Percentiles rank a stretch among this genome's conserved stretches.
These are phyloP conservation scores for Coracopsis vasa DNA, from an alignment of 2,113 vertebrate genomes.

Conservation along the genomic window DNA sequence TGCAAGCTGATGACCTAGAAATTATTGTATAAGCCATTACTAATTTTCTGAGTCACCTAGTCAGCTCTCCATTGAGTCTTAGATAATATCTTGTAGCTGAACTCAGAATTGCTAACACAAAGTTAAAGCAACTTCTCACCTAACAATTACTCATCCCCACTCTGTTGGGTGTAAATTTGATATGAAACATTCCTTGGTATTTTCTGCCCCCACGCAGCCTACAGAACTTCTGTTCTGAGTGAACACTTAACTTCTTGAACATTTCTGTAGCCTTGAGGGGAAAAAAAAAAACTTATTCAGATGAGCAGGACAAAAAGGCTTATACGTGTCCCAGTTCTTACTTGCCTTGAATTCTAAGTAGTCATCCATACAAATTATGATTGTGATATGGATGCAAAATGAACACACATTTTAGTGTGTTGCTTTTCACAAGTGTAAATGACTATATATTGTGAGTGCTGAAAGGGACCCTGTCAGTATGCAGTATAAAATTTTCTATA, in stretches of 20 bases:
- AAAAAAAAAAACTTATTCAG: constrained; percentile 36
- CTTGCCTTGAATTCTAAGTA: constrained; percentile 25
- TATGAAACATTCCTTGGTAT: constrained; percentile 37
- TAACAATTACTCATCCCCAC: constrained; percentile 60
- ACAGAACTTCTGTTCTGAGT: constrained; percentile 66
- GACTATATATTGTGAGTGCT: neutral
- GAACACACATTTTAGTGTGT: neutral
- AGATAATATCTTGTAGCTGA: constrained; percentile 39
- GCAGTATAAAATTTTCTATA: neutral
- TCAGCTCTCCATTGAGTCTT: neutral
- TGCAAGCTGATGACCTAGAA: constrained; percentile 6
- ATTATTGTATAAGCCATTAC: constrained; percentile 43
- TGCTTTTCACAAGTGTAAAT: neutral
- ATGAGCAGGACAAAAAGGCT: constrained; percentile 40
- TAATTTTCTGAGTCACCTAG: constrained; percentile 48
- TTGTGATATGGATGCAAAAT: neutral
- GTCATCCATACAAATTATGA: neutral
- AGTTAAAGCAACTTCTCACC: constrained; percentile 52
- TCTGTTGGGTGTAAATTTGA: constrained; percentile 48
- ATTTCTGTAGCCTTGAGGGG: constrained; percentile 26
- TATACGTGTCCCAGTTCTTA: neutral
- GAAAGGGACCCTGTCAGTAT: neutral
- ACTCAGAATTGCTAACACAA: constrained; percentile 44
- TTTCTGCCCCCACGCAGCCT: constrained; percentile 64
- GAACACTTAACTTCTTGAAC: constrained; percentile 31